phyloP scores from a whole-genome alignment of 1,140 invertebrate genomes.

The Zophobas atratus region DNA sequence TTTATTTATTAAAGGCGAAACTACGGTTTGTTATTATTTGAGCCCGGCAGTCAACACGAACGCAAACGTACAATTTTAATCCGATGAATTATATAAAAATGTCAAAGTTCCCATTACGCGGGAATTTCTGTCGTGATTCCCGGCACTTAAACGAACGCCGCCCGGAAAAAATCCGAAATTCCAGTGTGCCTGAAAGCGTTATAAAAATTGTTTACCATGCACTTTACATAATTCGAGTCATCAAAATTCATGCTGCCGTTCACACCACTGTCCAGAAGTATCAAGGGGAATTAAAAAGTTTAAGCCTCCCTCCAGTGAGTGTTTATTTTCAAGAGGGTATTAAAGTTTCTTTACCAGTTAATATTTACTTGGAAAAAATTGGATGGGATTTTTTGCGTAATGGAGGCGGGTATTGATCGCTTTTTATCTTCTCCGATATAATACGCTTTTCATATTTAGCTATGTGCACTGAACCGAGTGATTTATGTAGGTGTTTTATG shows the following conservation, averaged over 20 bases:
- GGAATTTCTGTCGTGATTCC: not conserved
- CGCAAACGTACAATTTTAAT: not conserved
- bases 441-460: slow-evolving; percentile 22
- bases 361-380: slow-evolving; percentile 3
- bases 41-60: not conserved
- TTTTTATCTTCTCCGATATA: not conserved
- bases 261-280: slow-evolving; percentile 12
- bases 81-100: not conserved
- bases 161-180: slow-evolving; percentile 1
- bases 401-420: not conserved
- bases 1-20: not conserved
- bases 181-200: slow-evolving; percentile 6
- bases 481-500: slow-evolving; percentile 40
- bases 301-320: slow-evolving; percentile 1
- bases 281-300: slow-evolving; percentile 17
- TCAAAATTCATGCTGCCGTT: slow-evolving; percentile 20
- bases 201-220: slow-evolving; percentile 24
- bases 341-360: not conserved
- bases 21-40: not conserved
- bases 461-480: slow-evolving; percentile 18
- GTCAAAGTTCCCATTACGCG: not conserved
- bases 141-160: not conserved
- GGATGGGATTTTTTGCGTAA: not conserved
- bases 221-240: slow-evolving; percentile 25
- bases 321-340: not conserved